Evolutionary conservation across 2,888 invertebrate species (phyloP).

Genomic region (Epinotia ramella): DNA sequence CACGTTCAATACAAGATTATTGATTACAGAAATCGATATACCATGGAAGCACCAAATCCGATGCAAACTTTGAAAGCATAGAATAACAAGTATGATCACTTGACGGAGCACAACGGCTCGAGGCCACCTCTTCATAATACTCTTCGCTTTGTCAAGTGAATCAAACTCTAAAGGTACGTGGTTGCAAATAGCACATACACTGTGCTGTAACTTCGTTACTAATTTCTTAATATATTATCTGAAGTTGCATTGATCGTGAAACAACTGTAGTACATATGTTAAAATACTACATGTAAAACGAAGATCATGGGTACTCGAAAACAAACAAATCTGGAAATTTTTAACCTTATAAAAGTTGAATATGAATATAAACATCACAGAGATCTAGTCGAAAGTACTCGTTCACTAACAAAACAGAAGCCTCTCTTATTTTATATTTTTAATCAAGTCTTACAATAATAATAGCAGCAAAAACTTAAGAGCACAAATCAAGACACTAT

Average conservation of each 20-base stretch:
- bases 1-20: conserved; percentile 28
- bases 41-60: conserved; percentile 39
- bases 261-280: conserved; percentile 5
- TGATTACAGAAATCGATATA: conserved; percentile 28
- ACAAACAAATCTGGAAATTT: conserved; percentile 32
- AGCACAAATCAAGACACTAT: conserved; percentile 36
- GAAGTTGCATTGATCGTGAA: not conserved
- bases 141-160: conserved; percentile 1
- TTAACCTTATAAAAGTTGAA: conserved; percentile 16
- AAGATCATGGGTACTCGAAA: conserved; percentile 22
- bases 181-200: conserved; percentile 4
- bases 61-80: conserved; percentile 22
- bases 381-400: conserved; percentile 48
- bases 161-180: conserved; percentile 9
- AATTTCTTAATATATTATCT: conserved; percentile 5
- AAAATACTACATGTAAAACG: conserved; percentile 4
- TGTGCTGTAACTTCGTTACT: conserved; percentile 1
- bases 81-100: conserved; percentile 6
- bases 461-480: conserved; percentile 42
- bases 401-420: conserved; percentile 46
- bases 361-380: conserved; percentile 47
- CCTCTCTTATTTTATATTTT: conserved; percentile 46
- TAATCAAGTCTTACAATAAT: conserved; percentile 44
- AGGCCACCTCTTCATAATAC: not conserved
- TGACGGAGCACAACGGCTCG: not conserved